These are phyloP conservation scores for Leptinotarsa texana DNA, from an alignment of 1,140 invertebrate genomes.

Conservation along the genomic window DNA sequence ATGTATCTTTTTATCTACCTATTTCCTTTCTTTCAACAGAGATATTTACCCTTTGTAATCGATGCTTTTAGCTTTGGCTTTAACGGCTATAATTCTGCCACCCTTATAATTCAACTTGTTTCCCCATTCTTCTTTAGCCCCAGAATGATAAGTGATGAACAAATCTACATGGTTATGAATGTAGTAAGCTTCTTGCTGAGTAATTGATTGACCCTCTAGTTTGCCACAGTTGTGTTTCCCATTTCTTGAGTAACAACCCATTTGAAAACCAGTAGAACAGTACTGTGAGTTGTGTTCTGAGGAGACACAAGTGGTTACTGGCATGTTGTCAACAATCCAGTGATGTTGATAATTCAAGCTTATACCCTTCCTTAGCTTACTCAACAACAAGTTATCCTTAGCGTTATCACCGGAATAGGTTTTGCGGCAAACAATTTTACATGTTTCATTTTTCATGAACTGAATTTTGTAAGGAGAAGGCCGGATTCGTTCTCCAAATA, in stretches of 20 bases:
- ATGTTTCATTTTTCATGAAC: conserved; percentile 75
- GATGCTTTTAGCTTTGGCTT: conserved; percentile 59
- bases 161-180: conserved; percentile 97
- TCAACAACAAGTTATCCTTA: conserved; percentile 72
- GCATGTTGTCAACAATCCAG: conserved; percentile 99
- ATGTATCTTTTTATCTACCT: no score
- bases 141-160: conserved; percentile 90
- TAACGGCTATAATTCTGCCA: conserved; percentile 85
- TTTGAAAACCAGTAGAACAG: conserved; percentile 95
- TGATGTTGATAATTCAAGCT: conserved; percentile 98
- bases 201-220: background rate
- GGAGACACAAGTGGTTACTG: conserved; percentile 92
- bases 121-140: conserved; percentile 83
- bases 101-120: conserved; percentile 73
- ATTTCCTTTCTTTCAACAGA: background rate
- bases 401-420: conserved; percentile 69
- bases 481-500: conserved; percentile 96
- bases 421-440: conserved; percentile 73
- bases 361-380: conserved; percentile 88
- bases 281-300: conserved; percentile 76
- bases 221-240: conserved; percentile 45
- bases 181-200: conserved; percentile 67
- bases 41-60: conserved; percentile 46
- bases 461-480: conserved; percentile 86
- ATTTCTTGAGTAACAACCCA: conserved; percentile 85